A percentile compares a stretch with the other conserved stretches of the same genome.
These are phyloP conservation scores for Tinamus guttatus DNA, from an alignment of 2,113 vertebrate genomes.

Conservation along the genomic window DNA sequence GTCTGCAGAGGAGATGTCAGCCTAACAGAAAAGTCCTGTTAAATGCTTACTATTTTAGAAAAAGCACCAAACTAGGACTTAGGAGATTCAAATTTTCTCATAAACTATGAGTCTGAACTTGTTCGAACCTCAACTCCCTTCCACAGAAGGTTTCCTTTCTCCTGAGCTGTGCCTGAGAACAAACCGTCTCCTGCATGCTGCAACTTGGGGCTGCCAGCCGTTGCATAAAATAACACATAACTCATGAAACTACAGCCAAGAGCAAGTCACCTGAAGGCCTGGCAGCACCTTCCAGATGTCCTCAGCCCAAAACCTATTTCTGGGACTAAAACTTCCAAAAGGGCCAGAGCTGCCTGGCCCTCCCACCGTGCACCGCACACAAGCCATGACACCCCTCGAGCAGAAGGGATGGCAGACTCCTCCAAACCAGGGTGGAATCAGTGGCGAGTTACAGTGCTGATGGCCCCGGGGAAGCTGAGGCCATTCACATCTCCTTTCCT, in stretches of 20 bases:
- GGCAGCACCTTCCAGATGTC: neutral
- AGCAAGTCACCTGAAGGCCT: neutral
- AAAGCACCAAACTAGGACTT: neutral
- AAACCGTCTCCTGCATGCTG: neutral
- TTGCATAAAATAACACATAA: neutral
- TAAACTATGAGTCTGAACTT: neutral
- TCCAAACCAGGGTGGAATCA: neutral
- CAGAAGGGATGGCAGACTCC: neutral
- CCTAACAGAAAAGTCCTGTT: neutral
- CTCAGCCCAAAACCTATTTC: neutral
- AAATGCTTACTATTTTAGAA: neutral
- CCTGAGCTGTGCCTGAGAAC: neutral
- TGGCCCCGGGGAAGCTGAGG: neutral
- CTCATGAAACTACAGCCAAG: neutral
- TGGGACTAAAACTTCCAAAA: neutral
- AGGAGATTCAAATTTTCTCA: neutral
- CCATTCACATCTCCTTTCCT: neutral
- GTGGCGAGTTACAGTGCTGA: neutral
- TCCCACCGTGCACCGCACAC: neutral
- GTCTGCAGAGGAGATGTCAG: neutral
- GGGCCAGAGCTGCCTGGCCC: neutral
- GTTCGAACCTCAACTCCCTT: neutral
- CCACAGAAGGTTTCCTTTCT: neutral
- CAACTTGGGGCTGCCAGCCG: neutral
- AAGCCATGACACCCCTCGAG: neutral